These are phyloP conservation scores for Glaucomys volans DNA, from an alignment of 2,113 vertebrate genomes.

Conservation along the genomic window DNA sequence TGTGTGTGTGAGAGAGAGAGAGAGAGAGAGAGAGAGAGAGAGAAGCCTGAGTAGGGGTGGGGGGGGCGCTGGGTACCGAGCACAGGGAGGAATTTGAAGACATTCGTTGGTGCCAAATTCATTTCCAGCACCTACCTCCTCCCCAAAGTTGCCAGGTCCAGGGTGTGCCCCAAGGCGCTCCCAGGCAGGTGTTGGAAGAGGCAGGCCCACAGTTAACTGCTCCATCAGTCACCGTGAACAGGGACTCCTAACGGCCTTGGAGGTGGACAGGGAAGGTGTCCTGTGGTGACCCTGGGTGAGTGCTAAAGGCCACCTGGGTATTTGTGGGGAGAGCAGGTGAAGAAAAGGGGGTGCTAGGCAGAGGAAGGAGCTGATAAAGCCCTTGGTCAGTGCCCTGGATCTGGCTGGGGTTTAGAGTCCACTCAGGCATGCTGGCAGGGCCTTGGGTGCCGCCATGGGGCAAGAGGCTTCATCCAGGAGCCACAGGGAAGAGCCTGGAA, in stretches of 20 bases:
- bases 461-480: too few relatives aligned
- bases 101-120: not conserved
- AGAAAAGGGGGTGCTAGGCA: rapidly evolving
- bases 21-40: too few relatives aligned
- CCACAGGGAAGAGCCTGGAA: not conserved
- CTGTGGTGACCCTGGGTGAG: not conserved
- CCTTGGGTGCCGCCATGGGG: too few relatives aligned
- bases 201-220: too few relatives aligned
- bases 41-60: too few relatives aligned
- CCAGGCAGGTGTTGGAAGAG: not conserved
- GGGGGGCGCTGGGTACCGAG: rapidly evolving
- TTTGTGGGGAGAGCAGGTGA: too few relatives aligned
- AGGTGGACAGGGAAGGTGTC: not conserved
- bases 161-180: not conserved
- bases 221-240: too few relatives aligned
- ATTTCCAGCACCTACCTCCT: not conserved
- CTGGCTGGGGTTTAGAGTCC: not conserved
- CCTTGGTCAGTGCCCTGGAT: rapidly evolving
- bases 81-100: not conserved
- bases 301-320: not conserved
- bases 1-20: too few relatives aligned
- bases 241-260: not conserved
- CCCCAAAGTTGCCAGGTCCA: not conserved
- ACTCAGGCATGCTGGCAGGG: not conserved
- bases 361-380: not conserved